A percentile compares a stretch with the other conserved stretches of the same genome.
These are phyloP conservation scores for Cryptotis parvus DNA, from an alignment of 2,113 vertebrate genomes.

Conservation along the genomic window DNA sequence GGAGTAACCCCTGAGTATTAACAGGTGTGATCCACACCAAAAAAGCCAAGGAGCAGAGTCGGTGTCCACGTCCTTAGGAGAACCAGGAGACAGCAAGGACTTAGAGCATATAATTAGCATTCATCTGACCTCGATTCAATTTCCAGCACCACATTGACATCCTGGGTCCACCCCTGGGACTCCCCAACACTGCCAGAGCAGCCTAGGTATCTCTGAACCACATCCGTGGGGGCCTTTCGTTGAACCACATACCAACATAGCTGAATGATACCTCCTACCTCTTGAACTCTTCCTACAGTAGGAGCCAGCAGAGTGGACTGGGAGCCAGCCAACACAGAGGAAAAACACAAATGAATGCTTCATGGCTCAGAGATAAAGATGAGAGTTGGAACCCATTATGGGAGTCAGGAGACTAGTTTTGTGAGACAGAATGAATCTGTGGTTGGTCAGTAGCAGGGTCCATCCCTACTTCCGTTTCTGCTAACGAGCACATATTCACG, in stretches of 20 bases:
- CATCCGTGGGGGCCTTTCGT: not conserved
- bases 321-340: too few relatives aligned
- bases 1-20: too few relatives aligned
- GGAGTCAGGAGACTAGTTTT: not conserved
- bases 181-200: not conserved
- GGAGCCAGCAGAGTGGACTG: not conserved
- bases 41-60: too few relatives aligned
- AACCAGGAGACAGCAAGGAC: not conserved
- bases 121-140: too few relatives aligned
- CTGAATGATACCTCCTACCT: too few relatives aligned
- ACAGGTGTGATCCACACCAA: too few relatives aligned
- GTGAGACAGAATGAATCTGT: too few relatives aligned
- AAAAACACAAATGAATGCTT: not conserved
- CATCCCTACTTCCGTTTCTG: not conserved
- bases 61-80: too few relatives aligned
- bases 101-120: too few relatives aligned
- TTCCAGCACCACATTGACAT: too few relatives aligned
- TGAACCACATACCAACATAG: not conserved
- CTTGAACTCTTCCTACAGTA: not conserved
- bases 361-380: not conserved
- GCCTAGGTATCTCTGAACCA: not conserved
- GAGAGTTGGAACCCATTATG: rapidly evolving
- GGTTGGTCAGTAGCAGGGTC: not conserved
- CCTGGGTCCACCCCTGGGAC: too few relatives aligned
- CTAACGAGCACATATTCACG: not conserved